These are phyloP conservation scores for Cynopterus brachyotis DNA, from an alignment of 2,113 vertebrate genomes.

Conservation along the genomic window DNA sequence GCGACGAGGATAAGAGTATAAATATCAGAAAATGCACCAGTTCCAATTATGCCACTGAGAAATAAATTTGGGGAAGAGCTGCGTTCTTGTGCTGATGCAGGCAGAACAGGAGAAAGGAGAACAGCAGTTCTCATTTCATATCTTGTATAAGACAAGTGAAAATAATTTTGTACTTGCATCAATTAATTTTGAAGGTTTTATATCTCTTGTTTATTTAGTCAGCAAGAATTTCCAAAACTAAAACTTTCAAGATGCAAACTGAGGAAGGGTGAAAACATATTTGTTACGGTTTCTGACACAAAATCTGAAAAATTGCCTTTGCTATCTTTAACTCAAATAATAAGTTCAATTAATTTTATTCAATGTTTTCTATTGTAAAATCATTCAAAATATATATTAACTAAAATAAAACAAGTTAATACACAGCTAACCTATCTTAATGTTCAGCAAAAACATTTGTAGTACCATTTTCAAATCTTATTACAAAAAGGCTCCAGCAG, in stretches of 20 bases:
- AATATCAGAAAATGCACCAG: not conserved
- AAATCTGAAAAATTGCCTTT: conserved; percentile 20
- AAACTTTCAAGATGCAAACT: not conserved
- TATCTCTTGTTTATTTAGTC: not conserved
- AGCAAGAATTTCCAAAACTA: not conserved
- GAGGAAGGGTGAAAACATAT: conserved; percentile 4
- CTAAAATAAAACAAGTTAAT: not conserved
- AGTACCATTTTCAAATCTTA: not conserved
- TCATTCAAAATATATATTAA: not conserved
- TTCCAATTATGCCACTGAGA: not conserved
- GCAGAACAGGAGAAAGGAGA: not conserved
- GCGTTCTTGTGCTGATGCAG: not conserved
- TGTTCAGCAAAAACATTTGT: not conserved
- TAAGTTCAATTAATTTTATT: not conserved
- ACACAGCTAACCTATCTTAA: not conserved
- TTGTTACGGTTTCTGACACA: not conserved
- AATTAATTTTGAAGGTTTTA: not conserved
- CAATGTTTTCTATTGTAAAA: not conserved
- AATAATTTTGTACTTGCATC: not conserved
- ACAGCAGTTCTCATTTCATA: not conserved
- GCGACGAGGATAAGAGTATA: not conserved
- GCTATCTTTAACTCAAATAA: not conserved
- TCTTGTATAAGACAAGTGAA: not conserved
- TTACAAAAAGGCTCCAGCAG: not conserved
- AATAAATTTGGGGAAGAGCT: not conserved